phyloP scores from a whole-genome alignment of 2,113 vertebrate species.

The Oncorhynchus mykiss region DNA sequence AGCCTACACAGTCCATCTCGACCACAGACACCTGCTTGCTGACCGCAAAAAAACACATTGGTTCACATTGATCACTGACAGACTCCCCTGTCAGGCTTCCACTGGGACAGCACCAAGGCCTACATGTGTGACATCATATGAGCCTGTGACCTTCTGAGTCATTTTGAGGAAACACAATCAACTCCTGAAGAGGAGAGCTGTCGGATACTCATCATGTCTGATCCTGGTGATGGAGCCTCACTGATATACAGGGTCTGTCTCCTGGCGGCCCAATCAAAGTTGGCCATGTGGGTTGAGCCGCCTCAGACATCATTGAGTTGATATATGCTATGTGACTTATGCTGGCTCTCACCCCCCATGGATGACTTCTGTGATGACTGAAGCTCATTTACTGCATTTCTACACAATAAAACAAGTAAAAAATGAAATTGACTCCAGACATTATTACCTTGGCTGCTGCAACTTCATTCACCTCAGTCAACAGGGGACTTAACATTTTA shows the following conservation, averaged over 20 bases:
- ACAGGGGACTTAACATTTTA: too few species aligned
- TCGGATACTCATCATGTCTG: background rate
- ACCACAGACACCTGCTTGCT: background rate
- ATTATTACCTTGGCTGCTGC: too few species aligned
- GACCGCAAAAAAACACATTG: background rate
- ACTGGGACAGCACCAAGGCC: background rate
- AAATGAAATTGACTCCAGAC: too few species aligned
- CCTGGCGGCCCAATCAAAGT: background rate
- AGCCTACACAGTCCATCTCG: background rate
- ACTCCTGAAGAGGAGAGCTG: too few species aligned
- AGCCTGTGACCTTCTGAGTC: background rate
- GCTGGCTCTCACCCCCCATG: background rate
- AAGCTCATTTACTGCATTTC: too few species aligned
- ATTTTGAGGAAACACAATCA: conserved; percentile 1
- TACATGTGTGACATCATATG: background rate
- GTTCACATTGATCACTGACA: background rate
- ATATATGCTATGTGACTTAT: background rate
- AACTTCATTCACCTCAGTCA: too few species aligned
- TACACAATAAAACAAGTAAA: too few species aligned
- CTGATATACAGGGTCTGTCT: background rate
- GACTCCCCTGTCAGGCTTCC: background rate
- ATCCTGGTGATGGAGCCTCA: background rate
- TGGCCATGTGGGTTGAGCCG: background rate
- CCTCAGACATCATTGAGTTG: background rate
- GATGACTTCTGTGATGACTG: background rate